Conservation (phyloP, 2,113 vertebrate species). For the Atrichornis clamosus region DNA sequence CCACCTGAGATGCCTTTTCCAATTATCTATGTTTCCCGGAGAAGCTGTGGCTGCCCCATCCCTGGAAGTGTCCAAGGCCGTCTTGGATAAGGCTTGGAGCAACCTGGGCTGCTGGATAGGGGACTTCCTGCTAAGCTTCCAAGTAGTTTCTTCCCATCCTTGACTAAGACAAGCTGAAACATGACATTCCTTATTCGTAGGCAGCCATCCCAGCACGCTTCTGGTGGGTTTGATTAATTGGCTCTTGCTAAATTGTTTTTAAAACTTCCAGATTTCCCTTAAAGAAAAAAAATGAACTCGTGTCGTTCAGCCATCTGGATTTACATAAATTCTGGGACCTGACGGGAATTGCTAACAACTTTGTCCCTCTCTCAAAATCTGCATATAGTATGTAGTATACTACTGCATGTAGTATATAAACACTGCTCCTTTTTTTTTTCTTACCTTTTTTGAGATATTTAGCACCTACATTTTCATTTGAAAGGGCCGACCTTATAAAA, state of each 20-base stretch:
- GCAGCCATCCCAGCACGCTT: neutral
- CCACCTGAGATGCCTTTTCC: accelerated
- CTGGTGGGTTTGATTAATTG: conserved; percentile 29
- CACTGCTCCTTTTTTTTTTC: neutral
- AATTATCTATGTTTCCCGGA: neutral
- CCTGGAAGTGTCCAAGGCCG: neutral
- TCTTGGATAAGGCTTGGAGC: neutral
- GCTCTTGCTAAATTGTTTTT: conserved; percentile 9
- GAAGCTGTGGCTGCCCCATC: neutral
- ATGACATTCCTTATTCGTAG: neutral
- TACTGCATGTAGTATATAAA: neutral
- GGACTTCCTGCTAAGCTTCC: neutral
- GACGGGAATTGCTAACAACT: neutral
- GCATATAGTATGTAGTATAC: neutral
- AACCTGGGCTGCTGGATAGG: accelerated
- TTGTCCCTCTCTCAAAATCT: neutral
- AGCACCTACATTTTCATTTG: neutral
- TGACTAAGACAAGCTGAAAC: neutral
- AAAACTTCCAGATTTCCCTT: conserved; percentile 41
- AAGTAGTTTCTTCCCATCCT: neutral
- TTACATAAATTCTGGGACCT: neutral
- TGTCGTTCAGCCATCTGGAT: conserved; percentile 19
- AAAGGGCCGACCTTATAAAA: neutral
- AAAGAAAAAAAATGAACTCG: neutral
- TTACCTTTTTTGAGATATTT: neutral